phyloP scores from a whole-genome alignment of 2,113 vertebrate genomes.

The Lycocorax pyrrhopterus region DNA sequence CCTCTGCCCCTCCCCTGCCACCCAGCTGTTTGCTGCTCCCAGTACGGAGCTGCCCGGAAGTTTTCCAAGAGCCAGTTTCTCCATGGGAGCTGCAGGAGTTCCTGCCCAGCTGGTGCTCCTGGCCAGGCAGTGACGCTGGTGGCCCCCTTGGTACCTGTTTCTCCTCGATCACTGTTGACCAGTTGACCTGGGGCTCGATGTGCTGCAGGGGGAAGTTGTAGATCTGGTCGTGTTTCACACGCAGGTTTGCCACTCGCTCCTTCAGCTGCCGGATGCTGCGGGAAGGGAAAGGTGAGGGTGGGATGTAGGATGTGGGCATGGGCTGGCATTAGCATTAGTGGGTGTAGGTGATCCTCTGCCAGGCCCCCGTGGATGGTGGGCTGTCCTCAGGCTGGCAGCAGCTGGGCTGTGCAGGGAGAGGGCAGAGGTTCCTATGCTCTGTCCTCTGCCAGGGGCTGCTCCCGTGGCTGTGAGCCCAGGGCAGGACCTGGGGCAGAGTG shows the following conservation, averaged over 20 bases:
- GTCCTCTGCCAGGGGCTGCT: not conserved
- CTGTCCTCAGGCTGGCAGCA: not conserved
- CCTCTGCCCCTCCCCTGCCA: not conserved
- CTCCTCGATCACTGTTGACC: constrained; percentile 88
- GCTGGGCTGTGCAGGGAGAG: not conserved
- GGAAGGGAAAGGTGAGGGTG: not conserved
- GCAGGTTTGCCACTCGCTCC: constrained; percentile 81
- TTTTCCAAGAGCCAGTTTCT: not conserved
- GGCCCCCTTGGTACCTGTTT: constrained; percentile 80
- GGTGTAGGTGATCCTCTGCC: not conserved
- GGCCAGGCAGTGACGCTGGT: not conserved
- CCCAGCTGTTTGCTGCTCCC: not conserved
- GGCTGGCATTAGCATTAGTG: not conserved
- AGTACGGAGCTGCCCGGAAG: not conserved
- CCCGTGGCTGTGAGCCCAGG: not conserved
- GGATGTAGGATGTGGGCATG: not conserved
- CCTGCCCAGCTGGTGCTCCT: not conserved
- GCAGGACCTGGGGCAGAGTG: fast-evolving
- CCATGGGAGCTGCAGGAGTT: not conserved
- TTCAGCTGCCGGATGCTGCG: constrained; percentile 90
- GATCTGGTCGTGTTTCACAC: constrained; percentile 80
- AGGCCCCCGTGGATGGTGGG: fast-evolving
- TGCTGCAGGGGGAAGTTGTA: constrained; percentile 80
- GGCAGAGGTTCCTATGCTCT: not conserved
- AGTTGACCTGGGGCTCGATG: constrained; percentile 87